Conservation (phyloP, 2,113 vertebrate genomes). For the Bubalus kerabau region DNA sequence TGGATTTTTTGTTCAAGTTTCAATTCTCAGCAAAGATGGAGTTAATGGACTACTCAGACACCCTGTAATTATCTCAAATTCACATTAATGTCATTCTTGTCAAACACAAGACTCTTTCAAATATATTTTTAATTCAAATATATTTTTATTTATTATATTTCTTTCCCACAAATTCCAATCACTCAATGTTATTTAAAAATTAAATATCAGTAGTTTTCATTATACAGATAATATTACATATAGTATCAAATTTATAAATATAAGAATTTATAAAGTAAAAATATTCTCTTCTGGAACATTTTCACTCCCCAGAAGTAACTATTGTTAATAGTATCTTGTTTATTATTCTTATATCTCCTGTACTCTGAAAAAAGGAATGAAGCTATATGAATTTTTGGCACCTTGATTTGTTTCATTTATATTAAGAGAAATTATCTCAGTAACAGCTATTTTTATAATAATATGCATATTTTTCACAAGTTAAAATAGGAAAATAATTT, state of each 20-base stretch:
- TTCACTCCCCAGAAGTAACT: neutral
- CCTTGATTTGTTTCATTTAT: neutral
- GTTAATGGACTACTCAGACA: neutral
- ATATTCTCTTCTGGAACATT: neutral
- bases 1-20: constrained; percentile 23
- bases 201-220: neutral
- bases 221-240: neutral
- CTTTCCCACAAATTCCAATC: neutral
- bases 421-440: neutral
- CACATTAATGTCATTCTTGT: neutral
- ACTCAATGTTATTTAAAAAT: neutral
- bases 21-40: neutral
- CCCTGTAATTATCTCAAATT: neutral
- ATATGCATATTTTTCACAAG: neutral
- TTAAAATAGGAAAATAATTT: neutral
- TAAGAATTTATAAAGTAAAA: neutral
- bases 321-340: neutral
- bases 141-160: neutral
- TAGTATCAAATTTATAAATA: neutral
- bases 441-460: neutral
- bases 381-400: neutral
- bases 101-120: neutral
- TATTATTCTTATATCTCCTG: neutral
- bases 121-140: neutral
- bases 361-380: neutral